A percentile compares a stretch with the other conserved stretches of the same genome.
Evolutionary conservation across 2,113 vertebrate species (phyloP).

Genomic region (Tautogolabrus adspersus): DNA sequence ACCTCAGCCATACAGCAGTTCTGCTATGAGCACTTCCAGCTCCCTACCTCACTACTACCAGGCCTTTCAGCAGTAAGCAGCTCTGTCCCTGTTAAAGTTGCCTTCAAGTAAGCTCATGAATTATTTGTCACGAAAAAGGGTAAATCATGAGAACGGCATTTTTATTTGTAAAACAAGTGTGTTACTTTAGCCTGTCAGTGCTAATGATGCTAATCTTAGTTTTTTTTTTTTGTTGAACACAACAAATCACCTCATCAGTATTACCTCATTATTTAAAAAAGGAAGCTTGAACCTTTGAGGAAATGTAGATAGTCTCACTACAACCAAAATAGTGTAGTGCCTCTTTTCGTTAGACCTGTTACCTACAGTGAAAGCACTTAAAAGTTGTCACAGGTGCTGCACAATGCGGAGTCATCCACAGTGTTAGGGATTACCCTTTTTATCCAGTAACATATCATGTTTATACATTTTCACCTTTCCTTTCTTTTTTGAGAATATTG

Average conservation of each 20-base stretch:
- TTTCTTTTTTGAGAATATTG: constrained; percentile 2
- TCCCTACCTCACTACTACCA: constrained; percentile 97
- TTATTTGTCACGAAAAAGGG: constrained; percentile 28
- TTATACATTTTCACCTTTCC: background rate
- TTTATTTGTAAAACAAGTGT: constrained; percentile 49
- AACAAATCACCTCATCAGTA: constrained; percentile 82
- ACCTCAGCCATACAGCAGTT: constrained; percentile 91
- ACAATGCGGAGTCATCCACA: constrained; percentile 9
- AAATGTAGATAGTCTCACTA: constrained; percentile 45
- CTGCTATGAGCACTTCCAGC: constrained; percentile 90
- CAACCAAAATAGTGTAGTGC: constrained; percentile 64
- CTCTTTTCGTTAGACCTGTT: constrained; percentile 39
- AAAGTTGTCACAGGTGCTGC: constrained; percentile 14
- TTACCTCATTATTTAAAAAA: constrained; percentile 78
- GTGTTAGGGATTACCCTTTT: background rate
- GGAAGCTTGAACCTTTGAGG: constrained; percentile 59
- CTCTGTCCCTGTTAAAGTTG: constrained; percentile 26
- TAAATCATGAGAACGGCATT: constrained; percentile 36
- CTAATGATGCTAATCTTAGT: constrained; percentile 54
- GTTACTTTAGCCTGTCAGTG: constrained; percentile 54
- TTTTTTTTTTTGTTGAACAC: constrained; percentile 58
- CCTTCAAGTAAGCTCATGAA: constrained; percentile 21
- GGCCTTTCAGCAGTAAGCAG: constrained; percentile 90
- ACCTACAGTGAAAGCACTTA: constrained; percentile 59
- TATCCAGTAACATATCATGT: background rate